A percentile compares a stretch with the other conserved stretches of the same genome.
These are phyloP conservation scores for Phorcus lineatus DNA, from an alignment of 2,888 invertebrate species.

Conservation along the genomic window DNA sequence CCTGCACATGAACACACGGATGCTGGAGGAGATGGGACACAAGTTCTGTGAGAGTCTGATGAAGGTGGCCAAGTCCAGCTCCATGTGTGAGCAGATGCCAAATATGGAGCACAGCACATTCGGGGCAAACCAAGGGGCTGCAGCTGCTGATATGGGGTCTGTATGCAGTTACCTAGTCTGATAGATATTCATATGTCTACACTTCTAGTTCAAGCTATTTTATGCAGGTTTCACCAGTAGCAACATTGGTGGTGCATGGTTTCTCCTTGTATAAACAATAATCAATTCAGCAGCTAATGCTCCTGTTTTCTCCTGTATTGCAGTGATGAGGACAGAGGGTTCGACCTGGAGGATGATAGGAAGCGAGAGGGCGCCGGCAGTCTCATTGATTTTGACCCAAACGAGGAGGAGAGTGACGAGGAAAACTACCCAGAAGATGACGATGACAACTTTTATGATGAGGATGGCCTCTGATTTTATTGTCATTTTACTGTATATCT, in stretches of 20 bases:
- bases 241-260: too few species aligned
- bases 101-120: slow-evolving; percentile 26
- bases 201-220: too few species aligned
- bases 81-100: slow-evolving; percentile 36
- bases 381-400: slow-evolving; percentile 20
- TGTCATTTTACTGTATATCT: background rate
- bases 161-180: too few species aligned
- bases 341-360: background rate
- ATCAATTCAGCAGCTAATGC: too few species aligned
- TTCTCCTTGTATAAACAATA: too few species aligned
- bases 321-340: slow-evolving; percentile 25
- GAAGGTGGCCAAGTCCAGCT: slow-evolving; percentile 46
- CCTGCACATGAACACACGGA: slow-evolving; percentile 70
- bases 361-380: slow-evolving; percentile 14
- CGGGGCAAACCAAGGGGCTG: background rate
- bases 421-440: slow-evolving; percentile 38
- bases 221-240: too few species aligned
- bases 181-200: too few species aligned
- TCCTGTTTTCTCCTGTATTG: background rate
- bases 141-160: background rate
- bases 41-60: slow-evolving; percentile 73
- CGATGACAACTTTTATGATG: slow-evolving; percentile 36
- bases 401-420: slow-evolving; percentile 32
- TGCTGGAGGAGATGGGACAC: slow-evolving; percentile 73
- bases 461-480: background rate